Conservation (phyloP, 2,888 invertebrate genomes). For the Girardia tigrina region DNA sequence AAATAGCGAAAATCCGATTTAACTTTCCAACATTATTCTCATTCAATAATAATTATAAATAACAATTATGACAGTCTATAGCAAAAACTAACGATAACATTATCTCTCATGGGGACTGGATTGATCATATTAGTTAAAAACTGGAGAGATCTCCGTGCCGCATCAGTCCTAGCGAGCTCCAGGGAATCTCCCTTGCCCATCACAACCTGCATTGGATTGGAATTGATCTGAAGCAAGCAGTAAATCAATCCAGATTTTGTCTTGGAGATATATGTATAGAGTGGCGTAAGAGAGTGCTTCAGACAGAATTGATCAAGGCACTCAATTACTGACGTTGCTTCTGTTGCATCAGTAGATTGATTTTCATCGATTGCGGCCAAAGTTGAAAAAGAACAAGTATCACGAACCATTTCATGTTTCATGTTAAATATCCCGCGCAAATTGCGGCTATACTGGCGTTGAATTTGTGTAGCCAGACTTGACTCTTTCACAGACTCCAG, state of each 20-base stretch:
- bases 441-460: constrained; percentile 7
- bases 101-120: neutral
- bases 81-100: too few species aligned
- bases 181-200: constrained; percentile 21
- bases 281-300: neutral
- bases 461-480: neutral
- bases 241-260: constrained; percentile 27
- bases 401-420: neutral
- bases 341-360: too few species aligned
- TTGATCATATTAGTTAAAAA: constrained; percentile 26
- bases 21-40: too few species aligned
- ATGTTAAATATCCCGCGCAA: neutral
- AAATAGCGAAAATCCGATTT: too few species aligned
- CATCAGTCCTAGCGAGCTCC: neutral
- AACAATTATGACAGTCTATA: too few species aligned
- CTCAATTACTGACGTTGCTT: neutral
- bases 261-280: constrained; percentile 32
- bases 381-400: neutral
- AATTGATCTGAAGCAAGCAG: constrained; percentile 26
- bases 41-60: too few species aligned
- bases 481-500: constrained; percentile 8
- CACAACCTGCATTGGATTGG: constrained; percentile 30
- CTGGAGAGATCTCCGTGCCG: neutral
- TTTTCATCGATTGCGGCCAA: too few species aligned
- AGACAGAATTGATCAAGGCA: neutral